These are phyloP conservation scores for Emydura subglobosa DNA, from an alignment of 2,113 vertebrate genomes.

Conservation along the genomic window DNA sequence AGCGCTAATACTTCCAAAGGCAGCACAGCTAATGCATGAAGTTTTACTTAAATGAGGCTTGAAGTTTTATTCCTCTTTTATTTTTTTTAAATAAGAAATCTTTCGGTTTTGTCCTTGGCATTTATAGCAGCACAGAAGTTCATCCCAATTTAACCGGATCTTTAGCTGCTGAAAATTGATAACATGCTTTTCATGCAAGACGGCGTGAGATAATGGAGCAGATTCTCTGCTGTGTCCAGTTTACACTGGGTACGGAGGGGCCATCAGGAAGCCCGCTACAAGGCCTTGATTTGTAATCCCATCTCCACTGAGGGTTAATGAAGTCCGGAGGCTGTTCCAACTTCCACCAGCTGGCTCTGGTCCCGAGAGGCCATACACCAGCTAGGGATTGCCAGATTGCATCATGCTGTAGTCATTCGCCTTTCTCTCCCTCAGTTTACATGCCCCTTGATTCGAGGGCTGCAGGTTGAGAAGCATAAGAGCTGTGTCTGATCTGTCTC, in stretches of 20 bases:
- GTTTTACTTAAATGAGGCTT: not conserved
- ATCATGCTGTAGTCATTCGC: not conserved
- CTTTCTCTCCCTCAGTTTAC: not conserved
- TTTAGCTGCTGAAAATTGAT: not conserved
- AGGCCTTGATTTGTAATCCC: not conserved
- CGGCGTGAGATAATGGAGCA: not conserved
- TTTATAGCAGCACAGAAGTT: not conserved
- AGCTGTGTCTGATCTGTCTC: not conserved
- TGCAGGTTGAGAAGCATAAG: not conserved
- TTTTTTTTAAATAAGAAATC: rapidly evolving
- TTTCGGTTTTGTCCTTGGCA: not conserved
- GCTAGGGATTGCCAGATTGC: not conserved
- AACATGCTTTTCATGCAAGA: not conserved
- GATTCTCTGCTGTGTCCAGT: rapidly evolving
- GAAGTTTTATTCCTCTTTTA: not conserved
- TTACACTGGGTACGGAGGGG: not conserved
- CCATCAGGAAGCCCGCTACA: not conserved
- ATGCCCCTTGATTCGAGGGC: not conserved
- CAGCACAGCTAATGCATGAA: not conserved
- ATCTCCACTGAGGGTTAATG: not conserved
- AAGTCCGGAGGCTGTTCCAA: not conserved
- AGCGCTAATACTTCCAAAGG: not conserved
- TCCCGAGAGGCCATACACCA: not conserved
- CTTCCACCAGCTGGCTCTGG: not conserved
- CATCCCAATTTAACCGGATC: not conserved